Base-by-base conservation (phyloP, 2,113 vertebrate species). In the Podilymbus podiceps region DNA sequence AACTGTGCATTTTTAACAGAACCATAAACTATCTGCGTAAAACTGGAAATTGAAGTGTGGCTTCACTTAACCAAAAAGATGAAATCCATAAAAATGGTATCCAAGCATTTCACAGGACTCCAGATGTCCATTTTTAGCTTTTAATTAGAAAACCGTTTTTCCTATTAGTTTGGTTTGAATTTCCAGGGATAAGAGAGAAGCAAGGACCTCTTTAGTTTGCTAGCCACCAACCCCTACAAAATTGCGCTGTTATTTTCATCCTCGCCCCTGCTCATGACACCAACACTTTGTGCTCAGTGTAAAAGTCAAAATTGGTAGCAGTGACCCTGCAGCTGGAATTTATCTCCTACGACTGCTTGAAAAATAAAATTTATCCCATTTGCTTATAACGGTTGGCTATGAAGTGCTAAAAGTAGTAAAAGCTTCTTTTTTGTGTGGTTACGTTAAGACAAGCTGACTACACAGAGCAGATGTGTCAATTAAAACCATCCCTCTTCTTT, bases 381-480 rank as follows among this genome's bases (percentile, higher is more conserved):
- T 88, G 92, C 93, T 94, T 72, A 23, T 60, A 93, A 88, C 11
- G 47, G 62, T 50, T 24, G 85, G 82, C 93, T 96, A 67, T 85
- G 92, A 95, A 97, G 96, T 88, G 92, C 95, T 96, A 97, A 96
- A 94, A 93, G 93, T 84, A 92, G 95, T 92, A 97, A 94, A 95
- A 96, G 90, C 95, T 95, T 73, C 95, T 96, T 97, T 92, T 96
- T 95, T 30, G 93, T 96, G 96, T 62, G 96, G 95, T 93, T 96
- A 74, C 58, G 35, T 96, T 96, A 96, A 96, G 96, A 96, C 93
- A 96, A 97, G 96, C 96, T 96, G 95, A 96, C 95, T 95, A 96
- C 93, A 88, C 92, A 95, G 88, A 96, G 95, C 95, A 96, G 96
- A 96, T 97, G 92, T 95, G 92, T 58, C 93, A 94, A 95, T 96